These are phyloP conservation scores for Cynopterus sphinx DNA, from an alignment of 2,797 vertebrate species.

Conservation along the genomic window DNA sequence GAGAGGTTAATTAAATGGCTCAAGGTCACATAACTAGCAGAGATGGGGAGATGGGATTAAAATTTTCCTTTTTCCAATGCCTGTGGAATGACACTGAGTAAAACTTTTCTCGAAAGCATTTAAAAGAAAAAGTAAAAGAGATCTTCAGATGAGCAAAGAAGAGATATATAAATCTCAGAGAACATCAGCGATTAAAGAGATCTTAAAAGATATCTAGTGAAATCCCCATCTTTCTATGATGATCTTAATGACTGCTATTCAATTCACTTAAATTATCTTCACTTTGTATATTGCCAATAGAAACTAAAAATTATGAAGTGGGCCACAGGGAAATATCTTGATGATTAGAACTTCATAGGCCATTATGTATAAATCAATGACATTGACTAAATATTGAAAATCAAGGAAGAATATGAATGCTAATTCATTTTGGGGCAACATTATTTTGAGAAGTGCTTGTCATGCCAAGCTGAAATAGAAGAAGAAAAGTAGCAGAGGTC, in stretches of 20 bases:
- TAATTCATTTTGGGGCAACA: not conserved
- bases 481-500: not conserved
- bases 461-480: not conserved
- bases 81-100: not conserved
- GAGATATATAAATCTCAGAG: not conserved
- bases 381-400: constrained; percentile 34
- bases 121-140: constrained; percentile 24
- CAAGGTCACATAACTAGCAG: not conserved
- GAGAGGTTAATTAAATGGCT: not conserved
- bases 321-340: not conserved
- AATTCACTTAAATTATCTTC: constrained; percentile 1
- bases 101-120: not conserved
- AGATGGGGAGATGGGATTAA: not conserved
- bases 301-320: not conserved
- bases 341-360: constrained; percentile 11
- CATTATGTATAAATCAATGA: not conserved
- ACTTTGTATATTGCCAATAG: not conserved
- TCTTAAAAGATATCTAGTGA: not conserved
- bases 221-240: not conserved
- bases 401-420: not conserved
- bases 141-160: not conserved
- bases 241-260: constrained; percentile 14
- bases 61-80: constrained; percentile 3
- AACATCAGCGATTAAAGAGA: not conserved
- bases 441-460: constrained; percentile 15